Percentiles rank a stretch among this genome's conserved stretches.
Conservation (phyloP, 1,140 invertebrate species). For the Tetramorium parvispinum region DNA sequence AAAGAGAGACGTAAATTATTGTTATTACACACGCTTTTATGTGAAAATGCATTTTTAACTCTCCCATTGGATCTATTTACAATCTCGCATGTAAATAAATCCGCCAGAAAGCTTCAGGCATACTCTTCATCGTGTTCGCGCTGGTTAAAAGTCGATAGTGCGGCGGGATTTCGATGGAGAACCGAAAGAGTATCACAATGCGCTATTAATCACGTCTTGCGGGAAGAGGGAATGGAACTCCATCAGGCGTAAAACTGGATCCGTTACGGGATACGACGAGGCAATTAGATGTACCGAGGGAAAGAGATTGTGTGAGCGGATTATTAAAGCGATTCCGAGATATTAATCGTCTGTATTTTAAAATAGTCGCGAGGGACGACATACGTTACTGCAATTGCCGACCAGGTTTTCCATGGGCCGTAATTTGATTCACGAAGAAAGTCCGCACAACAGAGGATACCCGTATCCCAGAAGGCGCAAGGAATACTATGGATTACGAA, state of each 20-base stretch:
- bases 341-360: slow-evolving; percentile 49
- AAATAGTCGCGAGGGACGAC: slow-evolving; percentile 20
- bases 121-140: slow-evolving; percentile 25
- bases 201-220: slow-evolving; percentile 56
- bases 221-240: background rate
- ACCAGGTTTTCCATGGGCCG: slow-evolving; percentile 1
- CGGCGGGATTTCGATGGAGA: slow-evolving; percentile 31
- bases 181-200: slow-evolving; percentile 52
- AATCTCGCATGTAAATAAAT: slow-evolving; percentile 45
- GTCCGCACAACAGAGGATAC: background rate
- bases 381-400: background rate
- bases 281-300: slow-evolving; percentile 40
- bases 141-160: slow-evolving; percentile 31
- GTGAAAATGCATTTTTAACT: slow-evolving; percentile 26
- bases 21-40: slow-evolving; percentile 14
- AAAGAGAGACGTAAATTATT: slow-evolving; percentile 42
- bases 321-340: slow-evolving; percentile 33
- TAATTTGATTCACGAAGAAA: slow-evolving; percentile 38
- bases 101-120: background rate
- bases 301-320: slow-evolving; percentile 21
- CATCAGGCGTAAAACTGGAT: slow-evolving; percentile 51
- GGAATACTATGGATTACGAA: background rate
- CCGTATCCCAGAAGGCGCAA: background rate
- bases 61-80: background rate
- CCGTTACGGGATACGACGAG: slow-evolving; percentile 43